Evolutionary conservation across 2,888 invertebrate genomes (phyloP).

Genomic region (Cheilosia variabilis): DNA sequence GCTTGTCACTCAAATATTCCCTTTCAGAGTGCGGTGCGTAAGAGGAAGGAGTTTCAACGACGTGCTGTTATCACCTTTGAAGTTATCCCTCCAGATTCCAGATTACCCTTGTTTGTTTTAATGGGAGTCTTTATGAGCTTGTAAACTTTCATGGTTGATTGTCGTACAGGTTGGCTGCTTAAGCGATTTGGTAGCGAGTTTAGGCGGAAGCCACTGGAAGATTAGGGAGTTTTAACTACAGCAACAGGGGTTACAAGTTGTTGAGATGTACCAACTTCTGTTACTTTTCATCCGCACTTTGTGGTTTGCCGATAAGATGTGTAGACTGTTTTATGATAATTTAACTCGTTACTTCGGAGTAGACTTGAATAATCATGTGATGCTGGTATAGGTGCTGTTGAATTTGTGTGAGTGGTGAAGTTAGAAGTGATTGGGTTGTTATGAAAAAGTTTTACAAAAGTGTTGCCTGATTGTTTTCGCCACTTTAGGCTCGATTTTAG

Average conservation of each 20-base stretch:
- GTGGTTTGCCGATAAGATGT: constrained; percentile 20
- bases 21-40: constrained; percentile 32
- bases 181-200: constrained; percentile 38
- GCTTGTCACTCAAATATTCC: constrained; percentile 68
- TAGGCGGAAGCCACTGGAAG: constrained; percentile 16
- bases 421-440: too few relatives aligned
- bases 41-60: constrained; percentile 25
- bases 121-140: constrained; percentile 70
- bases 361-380: neutral
- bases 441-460: too few relatives aligned
- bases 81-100: constrained; percentile 55
- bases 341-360: neutral
- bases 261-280: constrained; percentile 5
- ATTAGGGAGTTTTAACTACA: constrained; percentile 5
- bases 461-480: too few relatives aligned
- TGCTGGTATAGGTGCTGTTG: too few relatives aligned
- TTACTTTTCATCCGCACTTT: constrained; percentile 9
- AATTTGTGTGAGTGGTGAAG: too few relatives aligned
- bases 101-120: constrained; percentile 73
- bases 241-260: constrained; percentile 25
- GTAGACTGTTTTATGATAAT: constrained; percentile 8
- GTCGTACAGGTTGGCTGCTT: constrained; percentile 68
- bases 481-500: too few relatives aligned
- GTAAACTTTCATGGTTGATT: constrained; percentile 71
- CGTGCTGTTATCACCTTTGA: constrained; percentile 71